Evolutionary conservation across 2,797 vertebrate genomes (phyloP).

Genomic region (Smutsia gigantea): DNA sequence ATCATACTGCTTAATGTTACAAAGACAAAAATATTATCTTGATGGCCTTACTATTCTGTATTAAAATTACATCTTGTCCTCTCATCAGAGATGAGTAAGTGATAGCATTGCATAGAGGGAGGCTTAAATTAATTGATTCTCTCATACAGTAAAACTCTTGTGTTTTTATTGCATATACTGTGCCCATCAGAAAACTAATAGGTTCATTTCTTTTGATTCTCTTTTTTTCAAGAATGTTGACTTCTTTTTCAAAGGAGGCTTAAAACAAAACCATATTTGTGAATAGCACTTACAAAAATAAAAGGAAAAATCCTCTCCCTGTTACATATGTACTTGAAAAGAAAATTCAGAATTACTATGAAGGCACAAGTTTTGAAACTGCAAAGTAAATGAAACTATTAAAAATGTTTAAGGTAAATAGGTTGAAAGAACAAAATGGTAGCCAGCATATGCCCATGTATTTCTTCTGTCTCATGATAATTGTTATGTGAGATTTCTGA

Average conservation of each 20-base stretch:
- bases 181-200: constrained; percentile 24
- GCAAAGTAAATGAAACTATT: constrained; percentile 36
- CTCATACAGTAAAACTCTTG: background rate
- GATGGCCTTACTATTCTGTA: constrained; percentile 46
- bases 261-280: constrained; percentile 53
- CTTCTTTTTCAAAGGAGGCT: constrained; percentile 14
- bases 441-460: background rate
- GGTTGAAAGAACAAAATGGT: constrained; percentile 4
- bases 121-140: constrained; percentile 36
- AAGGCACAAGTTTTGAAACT: constrained; percentile 21
- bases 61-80: constrained; percentile 66
- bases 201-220: background rate
- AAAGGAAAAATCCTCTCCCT: constrained; percentile 44
- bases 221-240: constrained; percentile 45
- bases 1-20: constrained; percentile 54
- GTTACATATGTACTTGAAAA: background rate
- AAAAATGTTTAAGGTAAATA: constrained; percentile 10
- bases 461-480: background rate
- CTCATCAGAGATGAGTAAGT: constrained; percentile 49
- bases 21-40: constrained; percentile 55
- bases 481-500: background rate
- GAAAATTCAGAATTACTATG: constrained; percentile 39
- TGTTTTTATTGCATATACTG: background rate
- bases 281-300: constrained; percentile 16
- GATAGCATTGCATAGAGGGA: background rate